phyloP scores from a whole-genome alignment of 2,113 vertebrate species.

The Daubentonia madagascariensis region DNA sequence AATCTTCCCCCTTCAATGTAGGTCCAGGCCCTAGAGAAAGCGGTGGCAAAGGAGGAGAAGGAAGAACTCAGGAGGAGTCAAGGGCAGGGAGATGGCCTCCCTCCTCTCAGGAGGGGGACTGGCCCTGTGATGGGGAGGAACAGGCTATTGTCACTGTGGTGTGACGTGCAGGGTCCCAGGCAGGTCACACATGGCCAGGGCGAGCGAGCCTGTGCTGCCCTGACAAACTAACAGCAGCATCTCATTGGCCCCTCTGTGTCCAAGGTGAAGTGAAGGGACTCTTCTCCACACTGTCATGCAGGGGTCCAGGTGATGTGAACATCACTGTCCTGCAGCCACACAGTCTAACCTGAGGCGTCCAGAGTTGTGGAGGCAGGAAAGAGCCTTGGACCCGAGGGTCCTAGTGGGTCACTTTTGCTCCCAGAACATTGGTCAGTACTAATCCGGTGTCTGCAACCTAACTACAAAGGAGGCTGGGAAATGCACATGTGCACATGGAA shows the following conservation, averaged over 20 bases:
- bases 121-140: background rate
- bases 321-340: fast-evolving
- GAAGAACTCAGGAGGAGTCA: background rate
- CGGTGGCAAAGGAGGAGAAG: fast-evolving
- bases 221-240: background rate
- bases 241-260: background rate
- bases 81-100: too few species aligned
- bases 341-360: fast-evolving
- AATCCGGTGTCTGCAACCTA: background rate
- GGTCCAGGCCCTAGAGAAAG: too few species aligned
- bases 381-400: background rate
- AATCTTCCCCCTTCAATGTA: background rate
- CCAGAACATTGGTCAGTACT: background rate
- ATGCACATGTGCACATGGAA: fast-evolving
- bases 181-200: fast-evolving
- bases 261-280: too few species aligned
- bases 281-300: fast-evolving
- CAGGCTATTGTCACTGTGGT: fast-evolving
- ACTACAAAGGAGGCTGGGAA: background rate
- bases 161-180: fast-evolving
- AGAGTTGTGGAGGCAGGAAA: background rate
- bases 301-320: fast-evolving
- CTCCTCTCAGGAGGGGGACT: background rate
- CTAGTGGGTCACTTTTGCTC: background rate
- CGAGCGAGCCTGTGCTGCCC: background rate